Evolutionary conservation across 2,797 vertebrate genomes (phyloP), one percentile per base, ranked within the genome.

Genomic region (Parambassis ranga): DNA sequence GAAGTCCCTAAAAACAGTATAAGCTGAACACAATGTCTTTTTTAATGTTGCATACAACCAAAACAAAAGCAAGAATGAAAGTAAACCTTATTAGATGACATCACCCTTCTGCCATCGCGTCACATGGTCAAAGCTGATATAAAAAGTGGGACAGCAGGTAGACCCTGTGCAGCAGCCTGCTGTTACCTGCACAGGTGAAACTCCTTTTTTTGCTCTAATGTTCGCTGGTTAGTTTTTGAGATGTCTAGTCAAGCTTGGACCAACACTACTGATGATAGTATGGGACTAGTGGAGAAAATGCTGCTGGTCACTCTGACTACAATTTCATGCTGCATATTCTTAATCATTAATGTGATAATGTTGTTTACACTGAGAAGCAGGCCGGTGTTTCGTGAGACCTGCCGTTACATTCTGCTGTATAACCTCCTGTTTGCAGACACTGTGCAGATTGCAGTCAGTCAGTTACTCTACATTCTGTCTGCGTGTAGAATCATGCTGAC

Each of bases 361-460:
- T 20, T 90, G 13, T 73, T 62, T 49, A 69, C 63, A 7, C 6
- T 91, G 14, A 30, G 71, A 35, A 84, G 75, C 15, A 86, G 63
- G 24, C 23, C 19, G 3, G 39, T 63, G 24, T 36, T 63, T 6
- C 9, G 41, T 23, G 50, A 38, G 10, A 44, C 60, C 4, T 46
- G 32, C 15, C 60, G 89, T 0, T 89, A 87, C 7, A 57, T 89
- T 28, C 59, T 79, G 3, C 38, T 82, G 7, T 70, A 30, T 9
- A 70, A 70, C 18, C 58, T 79, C 1, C 70, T 88, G 1, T 76
- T 89, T 48, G 49, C 62, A n/a, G 87, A 90, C 31, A 79, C 82
- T 0, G 18, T 82, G 7, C 79, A 79, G 24, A 51, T 90, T 35
- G 3, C 42, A 0, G 4, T 59, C 4, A 57, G 58, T 2, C 60